These are phyloP conservation scores for Phymorhynchus buccinoides DNA, from an alignment of 1,140 invertebrate species.

Conservation along the genomic window DNA sequence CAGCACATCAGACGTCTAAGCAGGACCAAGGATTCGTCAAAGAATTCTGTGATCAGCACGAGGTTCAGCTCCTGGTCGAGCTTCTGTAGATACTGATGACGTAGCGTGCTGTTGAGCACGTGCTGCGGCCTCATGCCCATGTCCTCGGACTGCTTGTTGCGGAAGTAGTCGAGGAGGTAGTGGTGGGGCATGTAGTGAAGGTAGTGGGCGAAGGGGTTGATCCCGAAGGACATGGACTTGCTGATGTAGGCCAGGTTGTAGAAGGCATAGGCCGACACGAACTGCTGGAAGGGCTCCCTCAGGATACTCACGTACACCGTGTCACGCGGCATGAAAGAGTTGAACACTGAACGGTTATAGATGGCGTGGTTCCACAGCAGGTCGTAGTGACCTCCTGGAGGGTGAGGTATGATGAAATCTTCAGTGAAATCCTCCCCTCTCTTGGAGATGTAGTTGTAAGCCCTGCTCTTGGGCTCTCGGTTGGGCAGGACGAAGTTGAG, in stretches of 20 bases:
- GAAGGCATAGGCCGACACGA: conserved; percentile 58
- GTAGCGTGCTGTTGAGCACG: conserved; percentile 45
- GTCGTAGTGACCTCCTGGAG: conserved; percentile 49
- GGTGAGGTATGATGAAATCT: conserved; percentile 35
- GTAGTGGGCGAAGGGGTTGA: not conserved
- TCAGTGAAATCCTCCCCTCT: conserved; percentile 37
- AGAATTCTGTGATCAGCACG: conserved; percentile 65
- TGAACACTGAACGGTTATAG: conserved; percentile 52
- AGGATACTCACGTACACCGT: conserved; percentile 61
- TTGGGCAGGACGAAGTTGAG: conserved; percentile 50
- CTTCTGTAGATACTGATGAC: conserved; percentile 53
- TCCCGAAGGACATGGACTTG: not conserved
- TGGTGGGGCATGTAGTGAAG: not conserved
- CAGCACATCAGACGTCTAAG: conserved; percentile 63
- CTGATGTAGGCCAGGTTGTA: conserved; percentile 47
- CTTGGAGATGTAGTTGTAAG: conserved; percentile 43
- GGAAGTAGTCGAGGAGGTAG: conserved; percentile 42
- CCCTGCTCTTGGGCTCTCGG: conserved; percentile 18
- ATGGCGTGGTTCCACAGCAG: conserved; percentile 60
- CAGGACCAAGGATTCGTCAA: conserved; percentile 66
- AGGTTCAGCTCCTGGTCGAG: conserved; percentile 59
- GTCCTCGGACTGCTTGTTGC: conserved; percentile 63
- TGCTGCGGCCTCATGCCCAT: conserved; percentile 51
- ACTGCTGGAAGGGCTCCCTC: conserved; percentile 61
- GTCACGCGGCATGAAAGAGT: conserved; percentile 53